Percentiles rank a stretch among this genome's conserved stretches.
phyloP scores from a whole-genome alignment of 2,888 invertebrate species.

The Cephonodes hylas region DNA sequence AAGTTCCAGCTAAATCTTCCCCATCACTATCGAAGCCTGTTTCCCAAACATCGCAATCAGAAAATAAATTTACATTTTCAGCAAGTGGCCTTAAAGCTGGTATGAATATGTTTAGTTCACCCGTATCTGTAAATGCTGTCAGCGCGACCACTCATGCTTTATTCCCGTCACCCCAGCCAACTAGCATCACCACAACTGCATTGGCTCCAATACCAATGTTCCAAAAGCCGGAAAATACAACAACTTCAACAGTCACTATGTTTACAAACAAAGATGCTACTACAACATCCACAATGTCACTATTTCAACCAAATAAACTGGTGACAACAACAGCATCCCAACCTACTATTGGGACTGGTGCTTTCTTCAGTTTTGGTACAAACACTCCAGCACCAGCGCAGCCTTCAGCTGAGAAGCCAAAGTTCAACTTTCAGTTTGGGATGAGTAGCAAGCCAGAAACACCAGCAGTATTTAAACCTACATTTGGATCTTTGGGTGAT shows the following conservation, averaged over 20 bases:
- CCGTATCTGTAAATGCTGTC: background rate
- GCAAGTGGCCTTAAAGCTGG: background rate
- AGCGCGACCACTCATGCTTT: constrained; percentile 10
- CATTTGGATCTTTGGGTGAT: constrained; percentile 31
- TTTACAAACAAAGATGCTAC: constrained; percentile 6
- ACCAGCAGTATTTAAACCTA: constrained; percentile 31
- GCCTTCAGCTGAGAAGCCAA: constrained; percentile 45
- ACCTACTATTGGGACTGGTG: constrained; percentile 24
- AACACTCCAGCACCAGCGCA: constrained; percentile 25
- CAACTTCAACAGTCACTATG: constrained; percentile 20
- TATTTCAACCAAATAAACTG: constrained; percentile 30
- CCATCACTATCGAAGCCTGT: background rate
- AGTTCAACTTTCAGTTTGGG: constrained; percentile 58
- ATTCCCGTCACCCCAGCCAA: constrained; percentile 22
- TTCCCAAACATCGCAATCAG: background rate
- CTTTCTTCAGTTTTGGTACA: constrained; percentile 56
- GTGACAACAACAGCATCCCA: constrained; percentile 20
- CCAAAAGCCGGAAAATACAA: constrained; percentile 29
- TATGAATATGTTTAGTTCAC: constrained; percentile 3
- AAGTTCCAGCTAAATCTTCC: background rate
- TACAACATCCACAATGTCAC: background rate
- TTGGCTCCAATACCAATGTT: constrained; percentile 35
- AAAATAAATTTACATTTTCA: constrained; percentile 10
- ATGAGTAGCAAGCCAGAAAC: constrained; percentile 36
- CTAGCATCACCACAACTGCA: constrained; percentile 23